Conservation (phyloP, 2,888 invertebrate genomes). For the Drosophila silvestris region DNA sequence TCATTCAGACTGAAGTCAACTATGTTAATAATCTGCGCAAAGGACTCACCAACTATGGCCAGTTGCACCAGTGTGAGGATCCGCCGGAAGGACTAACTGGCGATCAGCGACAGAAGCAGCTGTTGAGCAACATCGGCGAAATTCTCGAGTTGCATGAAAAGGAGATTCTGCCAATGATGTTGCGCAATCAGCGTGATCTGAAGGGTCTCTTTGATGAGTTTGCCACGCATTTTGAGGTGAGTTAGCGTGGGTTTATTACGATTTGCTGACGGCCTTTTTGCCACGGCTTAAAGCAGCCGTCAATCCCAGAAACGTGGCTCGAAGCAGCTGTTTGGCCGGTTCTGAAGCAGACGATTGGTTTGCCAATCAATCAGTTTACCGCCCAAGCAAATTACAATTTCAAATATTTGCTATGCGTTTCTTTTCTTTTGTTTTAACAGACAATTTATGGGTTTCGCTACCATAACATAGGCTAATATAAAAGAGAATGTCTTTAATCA, state of each 20-base stretch:
- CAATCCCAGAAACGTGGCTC: conserved; percentile 14
- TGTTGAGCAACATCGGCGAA: conserved; percentile 96
- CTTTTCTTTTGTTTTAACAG: conserved; percentile 11
- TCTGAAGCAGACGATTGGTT: conserved; percentile 24
- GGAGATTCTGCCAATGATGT: conserved; percentile 83
- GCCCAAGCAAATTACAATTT: conserved; percentile 44
- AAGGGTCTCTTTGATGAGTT: conserved; percentile 84
- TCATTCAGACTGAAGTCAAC: conserved; percentile 84
- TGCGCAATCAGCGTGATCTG: conserved; percentile 83
- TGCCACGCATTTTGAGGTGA: conserved; percentile 82
- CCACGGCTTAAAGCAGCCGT: conserved; percentile 3
- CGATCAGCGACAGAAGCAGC: conserved; percentile 81
- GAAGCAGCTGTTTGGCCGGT: conserved; percentile 61
- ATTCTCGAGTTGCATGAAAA: conserved; percentile 93
- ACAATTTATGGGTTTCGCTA: conserved; percentile 7
- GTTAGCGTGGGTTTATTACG: conserved; percentile 42
- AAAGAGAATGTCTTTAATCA: not conserved
- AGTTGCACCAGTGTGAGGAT: conserved; percentile 67
- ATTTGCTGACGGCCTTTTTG: not conserved
- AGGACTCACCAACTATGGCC: conserved; percentile 82
- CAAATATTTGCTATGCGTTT: conserved; percentile 52
- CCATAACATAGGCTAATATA: conserved; percentile 5
- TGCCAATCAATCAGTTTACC: conserved; percentile 54
- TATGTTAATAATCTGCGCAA: conserved; percentile 83
- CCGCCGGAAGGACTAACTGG: conserved; percentile 80